These are phyloP conservation scores for Heliconius nattereri DNA, from an alignment of 1,140 invertebrate genomes.

Conservation along the genomic window DNA sequence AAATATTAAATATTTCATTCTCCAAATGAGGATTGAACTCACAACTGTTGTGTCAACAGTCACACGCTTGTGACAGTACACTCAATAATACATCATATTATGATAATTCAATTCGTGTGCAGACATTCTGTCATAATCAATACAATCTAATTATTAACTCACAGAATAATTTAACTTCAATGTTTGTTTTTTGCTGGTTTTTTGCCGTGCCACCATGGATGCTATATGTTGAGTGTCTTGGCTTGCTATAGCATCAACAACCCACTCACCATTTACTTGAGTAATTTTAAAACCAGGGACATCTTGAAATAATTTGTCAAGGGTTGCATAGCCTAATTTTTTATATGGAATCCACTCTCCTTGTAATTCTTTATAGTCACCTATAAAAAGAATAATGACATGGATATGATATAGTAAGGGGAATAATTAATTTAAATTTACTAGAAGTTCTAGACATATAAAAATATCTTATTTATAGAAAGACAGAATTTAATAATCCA, in stretches of 20 bases:
- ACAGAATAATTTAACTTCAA: constrained; percentile 70
- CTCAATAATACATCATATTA: too few relatives aligned
- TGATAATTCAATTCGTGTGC: too few relatives aligned
- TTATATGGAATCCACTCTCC: constrained; percentile 83
- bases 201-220: constrained; percentile 83
- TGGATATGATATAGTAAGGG: too few relatives aligned
- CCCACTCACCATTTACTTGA: constrained; percentile 72
- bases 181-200: constrained; percentile 69
- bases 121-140: not conserved
- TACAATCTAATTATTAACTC: constrained; percentile 39
- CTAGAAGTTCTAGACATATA: too few relatives aligned
- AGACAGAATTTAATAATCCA: too few relatives aligned
- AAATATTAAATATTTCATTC: too few relatives aligned
- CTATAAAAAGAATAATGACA: constrained; percentile 41
- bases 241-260: constrained; percentile 80
- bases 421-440: too few relatives aligned
- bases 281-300: constrained; percentile 79
- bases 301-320: constrained; percentile 82
- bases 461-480: too few relatives aligned
- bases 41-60: too few relatives aligned
- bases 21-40: too few relatives aligned
- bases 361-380: constrained; percentile 82
- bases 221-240: constrained; percentile 83
- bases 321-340: constrained; percentile 80
- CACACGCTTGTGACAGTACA: too few relatives aligned